These are phyloP conservation scores for Drosophila lutescens DNA, from an alignment of 2,888 invertebrate species.

Conservation along the genomic window DNA sequence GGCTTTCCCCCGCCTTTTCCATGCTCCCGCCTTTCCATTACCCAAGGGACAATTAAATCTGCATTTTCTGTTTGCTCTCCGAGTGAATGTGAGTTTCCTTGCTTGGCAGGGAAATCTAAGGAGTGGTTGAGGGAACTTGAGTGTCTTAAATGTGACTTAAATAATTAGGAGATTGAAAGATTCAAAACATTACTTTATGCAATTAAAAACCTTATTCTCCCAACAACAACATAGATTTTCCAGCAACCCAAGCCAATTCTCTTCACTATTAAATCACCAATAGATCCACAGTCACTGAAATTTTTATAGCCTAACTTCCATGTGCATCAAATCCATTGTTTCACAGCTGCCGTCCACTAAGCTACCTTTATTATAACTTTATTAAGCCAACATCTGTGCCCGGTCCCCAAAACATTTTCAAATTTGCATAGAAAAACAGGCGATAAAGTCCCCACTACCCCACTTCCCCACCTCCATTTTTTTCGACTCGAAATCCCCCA, in stretches of 20 bases:
- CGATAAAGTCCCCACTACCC: constrained; percentile 6
- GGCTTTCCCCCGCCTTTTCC: constrained; percentile 43
- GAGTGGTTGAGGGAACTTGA: neutral
- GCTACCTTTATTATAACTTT: constrained; percentile 37
- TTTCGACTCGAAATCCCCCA: neutral
- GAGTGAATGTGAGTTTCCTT: constrained; percentile 9
- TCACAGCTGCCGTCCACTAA: constrained; percentile 11
- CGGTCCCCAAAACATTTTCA: neutral
- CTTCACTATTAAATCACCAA: neutral
- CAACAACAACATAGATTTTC: no score
- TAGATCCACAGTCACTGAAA: neutral
- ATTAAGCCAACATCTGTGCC: constrained; percentile 30
- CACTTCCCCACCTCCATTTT: neutral
- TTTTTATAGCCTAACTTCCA: neutral
- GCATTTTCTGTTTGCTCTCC: constrained; percentile 18
- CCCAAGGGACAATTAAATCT: constrained; percentile 31
- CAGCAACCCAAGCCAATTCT: neutral
- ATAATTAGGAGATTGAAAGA: neutral
- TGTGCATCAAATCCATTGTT: no score
- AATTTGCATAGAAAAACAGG: constrained; percentile 77
- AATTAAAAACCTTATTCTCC: no score
- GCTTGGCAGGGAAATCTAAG: neutral
- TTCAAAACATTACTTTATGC: neutral
- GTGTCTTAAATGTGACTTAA: neutral
- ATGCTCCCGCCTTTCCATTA: constrained; percentile 7